Evolutionary conservation across 2,113 vertebrate species (phyloP), one percentile per base, ranked within the genome.

Genomic region (Deroptyus accipitrinus): DNA sequence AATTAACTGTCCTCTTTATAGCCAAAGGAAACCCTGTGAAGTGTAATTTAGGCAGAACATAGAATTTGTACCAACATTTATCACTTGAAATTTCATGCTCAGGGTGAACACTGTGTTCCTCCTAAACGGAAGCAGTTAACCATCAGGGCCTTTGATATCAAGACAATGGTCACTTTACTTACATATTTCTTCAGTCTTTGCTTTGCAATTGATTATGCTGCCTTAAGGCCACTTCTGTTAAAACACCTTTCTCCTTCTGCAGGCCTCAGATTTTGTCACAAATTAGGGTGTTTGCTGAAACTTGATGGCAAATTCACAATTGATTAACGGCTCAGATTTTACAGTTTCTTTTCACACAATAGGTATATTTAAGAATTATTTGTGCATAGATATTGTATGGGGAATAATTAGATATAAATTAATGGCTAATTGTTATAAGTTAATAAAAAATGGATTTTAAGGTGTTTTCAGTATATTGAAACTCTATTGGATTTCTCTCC

Each of bases 391-490:
- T 31, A 24, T 39, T 37, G 14, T 41, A 61, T 5, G 9, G 46
- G 11, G 63, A 86, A 69, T 44, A 68, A 83, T 44, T 79, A n/a
- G 8, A 27, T 49, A 73, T 55, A 68, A 5, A 76, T 55, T 67
- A 81, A 72, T 31, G 13, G 20, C 14, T 82, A 73, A 33, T 62
- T 30, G 15, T 22, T 31, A 18, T 18, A 77, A 62, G 18, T 51
- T 49, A 54, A 80, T 27, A 39, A 27, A 85, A 91, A 80, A 84
- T 14, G 1, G 7, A 42, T 72, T 85, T 83, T 37, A 83, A 94
- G 91, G 70, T 88, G 83, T 90, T 96, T 95, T 90, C 92, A 93
- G 88, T 42, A 57, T 74, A 93, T 41, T 87, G 76, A 31, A 66
- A 66, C 23, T 44, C 39, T 10, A 10, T 3, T 31, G n/a, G 46